phyloP scores from a whole-genome alignment of 1,140 invertebrate species.

The Meloidogyne hapla region DNA sequence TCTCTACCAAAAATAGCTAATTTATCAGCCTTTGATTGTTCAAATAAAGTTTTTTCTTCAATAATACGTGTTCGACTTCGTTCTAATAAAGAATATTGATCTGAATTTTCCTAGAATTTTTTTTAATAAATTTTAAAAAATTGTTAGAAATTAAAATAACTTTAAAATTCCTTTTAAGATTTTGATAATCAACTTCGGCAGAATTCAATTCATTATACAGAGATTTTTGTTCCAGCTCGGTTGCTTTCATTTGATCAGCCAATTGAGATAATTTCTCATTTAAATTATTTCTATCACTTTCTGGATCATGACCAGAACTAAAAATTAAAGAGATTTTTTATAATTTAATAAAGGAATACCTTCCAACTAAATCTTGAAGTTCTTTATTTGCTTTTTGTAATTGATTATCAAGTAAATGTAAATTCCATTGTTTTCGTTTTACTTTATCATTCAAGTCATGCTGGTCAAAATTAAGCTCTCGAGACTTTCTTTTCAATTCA shows the following conservation, averaged over 20 bases:
- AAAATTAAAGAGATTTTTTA: slow-evolving; percentile 4
- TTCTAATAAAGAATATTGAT: slow-evolving; percentile 15
- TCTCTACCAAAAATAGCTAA: slow-evolving; percentile 34
- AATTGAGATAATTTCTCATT: not conserved
- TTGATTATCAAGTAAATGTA: slow-evolving; percentile 11
- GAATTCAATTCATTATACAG: not conserved
- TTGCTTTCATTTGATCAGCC: not conserved
- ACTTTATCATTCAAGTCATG: not conserved
- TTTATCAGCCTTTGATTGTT: slow-evolving; percentile 23
- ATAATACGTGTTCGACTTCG: not conserved
- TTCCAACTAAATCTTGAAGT: slow-evolving; percentile 17
- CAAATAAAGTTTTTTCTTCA: slow-evolving; percentile 20
- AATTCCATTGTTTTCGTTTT: slow-evolving; percentile 11
- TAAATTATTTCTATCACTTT: slow-evolving; percentile 8
- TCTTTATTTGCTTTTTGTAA: slow-evolving; percentile 15
- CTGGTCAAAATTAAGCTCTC: not conserved
- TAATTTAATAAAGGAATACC: slow-evolving; percentile 24
- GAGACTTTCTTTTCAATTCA: not conserved
- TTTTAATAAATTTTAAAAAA: not conserved
- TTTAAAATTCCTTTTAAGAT: slow-evolving; percentile 1
- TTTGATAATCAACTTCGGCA: not conserved
- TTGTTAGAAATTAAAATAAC: not conserved
- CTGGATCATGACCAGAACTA: slow-evolving; percentile 26
- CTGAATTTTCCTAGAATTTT: not conserved
- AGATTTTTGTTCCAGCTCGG: not conserved